Evolutionary conservation across 1,140 invertebrate genomes (phyloP).

Genomic region (Pogonus chalceus): DNA sequence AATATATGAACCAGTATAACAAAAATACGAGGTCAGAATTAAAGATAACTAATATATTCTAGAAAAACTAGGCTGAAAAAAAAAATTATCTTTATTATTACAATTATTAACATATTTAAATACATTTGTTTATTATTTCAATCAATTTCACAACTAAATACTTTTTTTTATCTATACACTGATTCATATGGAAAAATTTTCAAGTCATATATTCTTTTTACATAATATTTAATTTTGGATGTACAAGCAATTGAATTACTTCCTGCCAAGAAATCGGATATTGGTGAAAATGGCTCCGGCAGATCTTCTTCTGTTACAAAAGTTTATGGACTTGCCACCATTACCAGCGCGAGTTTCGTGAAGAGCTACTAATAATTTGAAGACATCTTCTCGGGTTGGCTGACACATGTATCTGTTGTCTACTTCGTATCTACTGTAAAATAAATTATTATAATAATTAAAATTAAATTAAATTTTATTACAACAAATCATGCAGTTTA

Average conservation of each 20-base stretch:
- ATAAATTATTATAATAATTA: not conserved
- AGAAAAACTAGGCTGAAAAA: too few species aligned
- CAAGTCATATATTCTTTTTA: constrained; percentile 1
- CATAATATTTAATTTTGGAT: constrained; percentile 10
- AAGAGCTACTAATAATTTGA: constrained; percentile 45
- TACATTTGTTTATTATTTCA: too few species aligned
- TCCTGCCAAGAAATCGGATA: constrained; percentile 49
- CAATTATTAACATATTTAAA: too few species aligned
- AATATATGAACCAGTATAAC: too few species aligned
- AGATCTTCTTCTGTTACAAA: constrained; percentile 49
- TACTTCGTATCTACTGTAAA: constrained; percentile 40
- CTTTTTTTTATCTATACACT: too few species aligned
- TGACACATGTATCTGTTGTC: constrained; percentile 46
- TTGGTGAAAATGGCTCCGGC: constrained; percentile 49
- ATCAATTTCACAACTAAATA: too few species aligned
- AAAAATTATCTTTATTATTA: too few species aligned
- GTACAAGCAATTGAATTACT: not conserved
- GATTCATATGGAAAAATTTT: too few species aligned
- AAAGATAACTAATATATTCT: too few species aligned
- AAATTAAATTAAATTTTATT: too few species aligned
- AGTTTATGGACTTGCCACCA: constrained; percentile 42
- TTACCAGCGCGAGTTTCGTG: constrained; percentile 47
- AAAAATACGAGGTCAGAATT: too few species aligned
- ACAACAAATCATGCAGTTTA: too few species aligned
- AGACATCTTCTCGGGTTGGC: constrained; percentile 47